Evolutionary conservation across 2,888 invertebrate genomes (phyloP), one percentile per base, ranked within the genome.

Genomic region (Oligia latruncula): DNA sequence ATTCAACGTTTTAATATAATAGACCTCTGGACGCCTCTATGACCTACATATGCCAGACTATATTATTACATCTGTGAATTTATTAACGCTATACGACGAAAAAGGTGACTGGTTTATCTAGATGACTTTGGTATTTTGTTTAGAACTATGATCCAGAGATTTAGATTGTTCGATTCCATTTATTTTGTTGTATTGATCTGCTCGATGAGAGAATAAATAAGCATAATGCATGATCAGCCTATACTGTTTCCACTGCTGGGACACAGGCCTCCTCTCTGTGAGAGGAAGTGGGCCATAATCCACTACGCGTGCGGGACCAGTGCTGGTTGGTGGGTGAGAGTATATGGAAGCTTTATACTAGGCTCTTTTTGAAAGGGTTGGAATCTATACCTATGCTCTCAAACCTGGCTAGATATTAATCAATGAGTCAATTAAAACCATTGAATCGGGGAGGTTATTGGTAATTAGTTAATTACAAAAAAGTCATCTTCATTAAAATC

Each of bases 1-100:
- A 77, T 78, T 77, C 81, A 71, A 13, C 35, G 73, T 80, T 81
- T 76, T 75, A 71, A 67, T 73, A 82, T 79, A 65, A 62, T 71
- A 80, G 64, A 78, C 60, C 62, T 72, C 76, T 55, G 46, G 76
- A 52, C 60, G 71, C 65, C 64, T 52, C 65, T 29, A 20, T 77
- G 77, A 82, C 84, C 76, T 76, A 84, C 46, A 80, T 46, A 49
- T 86, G 76, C 46, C n/a, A 60, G 73, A 74, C 73, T 71, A 58
- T 68, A 72, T 58, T 77, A 62, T 66, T 78, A 68, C 40, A 35
- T 82, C 40, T 82, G 35, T 68, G 72, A 75, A 82, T 86, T 79
- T 83, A 73, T 82, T 75, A 70, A 40, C 4, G 17, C 64, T n/a
- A 60, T 52, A 20, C 67, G 62, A 66, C 43, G 20, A 49, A 72